Conservation (phyloP, 2,888 invertebrate species). For the Cephonodes hylas region DNA sequence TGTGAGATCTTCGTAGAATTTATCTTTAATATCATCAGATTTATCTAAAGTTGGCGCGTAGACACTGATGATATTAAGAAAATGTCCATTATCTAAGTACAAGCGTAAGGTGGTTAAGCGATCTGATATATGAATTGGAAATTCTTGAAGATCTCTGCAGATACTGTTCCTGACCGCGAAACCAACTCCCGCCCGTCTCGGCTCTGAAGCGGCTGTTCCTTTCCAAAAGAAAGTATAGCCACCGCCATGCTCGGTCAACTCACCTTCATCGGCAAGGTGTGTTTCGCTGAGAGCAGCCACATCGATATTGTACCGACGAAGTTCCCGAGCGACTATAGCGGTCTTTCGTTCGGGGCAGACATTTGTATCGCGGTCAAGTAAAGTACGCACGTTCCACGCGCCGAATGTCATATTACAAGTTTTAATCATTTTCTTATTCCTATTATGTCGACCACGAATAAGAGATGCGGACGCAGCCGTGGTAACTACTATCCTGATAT, state of each 20-base stretch:
- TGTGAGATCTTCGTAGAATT: too few relatives aligned
- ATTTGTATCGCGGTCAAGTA: constrained; percentile 23
- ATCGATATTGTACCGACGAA: constrained; percentile 25
- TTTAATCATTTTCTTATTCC: constrained; percentile 18
- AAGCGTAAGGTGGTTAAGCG: too few relatives aligned
- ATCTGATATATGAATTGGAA: too few relatives aligned
- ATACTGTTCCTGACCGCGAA: constrained; percentile 26
- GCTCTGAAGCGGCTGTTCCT: constrained; percentile 18
- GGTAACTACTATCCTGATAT: not conserved
- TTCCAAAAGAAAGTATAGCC: constrained; percentile 29
- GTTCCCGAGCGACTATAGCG: constrained; percentile 29
- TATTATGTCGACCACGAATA: not conserved
- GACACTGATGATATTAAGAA: constrained; percentile 29
- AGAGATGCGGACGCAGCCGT: not conserved
- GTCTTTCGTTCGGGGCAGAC: constrained; percentile 28
- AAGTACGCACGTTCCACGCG: constrained; percentile 27
- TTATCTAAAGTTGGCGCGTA: too few relatives aligned
- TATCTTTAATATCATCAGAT: too few relatives aligned
- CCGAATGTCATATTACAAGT: constrained; percentile 5
- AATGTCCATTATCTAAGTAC: constrained; percentile 23
- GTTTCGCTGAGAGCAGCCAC: constrained; percentile 33
- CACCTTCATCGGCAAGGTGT: constrained; percentile 29
- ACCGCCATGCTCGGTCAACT: constrained; percentile 21
- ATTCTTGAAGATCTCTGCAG: too few relatives aligned
- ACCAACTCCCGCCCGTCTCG: constrained; percentile 22